These are phyloP conservation scores for Mylabris sibirica DNA, from an alignment of 2,888 invertebrate genomes.

Conservation along the genomic window DNA sequence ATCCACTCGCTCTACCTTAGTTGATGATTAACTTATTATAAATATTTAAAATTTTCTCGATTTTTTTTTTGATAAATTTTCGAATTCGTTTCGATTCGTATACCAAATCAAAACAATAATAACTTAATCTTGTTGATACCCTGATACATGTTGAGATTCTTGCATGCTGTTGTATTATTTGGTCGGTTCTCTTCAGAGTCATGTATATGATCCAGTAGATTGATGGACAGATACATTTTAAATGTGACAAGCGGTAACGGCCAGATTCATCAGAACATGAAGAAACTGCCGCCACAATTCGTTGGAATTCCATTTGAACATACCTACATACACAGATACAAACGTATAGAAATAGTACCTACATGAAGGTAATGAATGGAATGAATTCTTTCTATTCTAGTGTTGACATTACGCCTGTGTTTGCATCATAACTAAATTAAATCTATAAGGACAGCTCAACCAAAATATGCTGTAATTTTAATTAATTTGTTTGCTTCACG, in stretches of 20 bases:
- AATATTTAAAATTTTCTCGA: not conserved
- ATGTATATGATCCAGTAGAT: conserved; percentile 45
- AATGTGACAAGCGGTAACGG: conserved; percentile 48
- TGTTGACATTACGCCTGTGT: not conserved
- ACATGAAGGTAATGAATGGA: not conserved
- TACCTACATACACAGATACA: not conserved
- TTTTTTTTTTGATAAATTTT: not conserved
- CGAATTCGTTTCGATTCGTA: not conserved
- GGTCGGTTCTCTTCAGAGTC: conserved; percentile 48
- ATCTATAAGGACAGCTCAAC: too few relatives aligned
- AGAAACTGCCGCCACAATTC: conserved; percentile 33
- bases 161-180: conserved; percentile 32
- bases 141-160: conserved; percentile 16
- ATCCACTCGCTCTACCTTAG: too few relatives aligned
- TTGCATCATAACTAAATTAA: not conserved
- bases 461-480: not conserved
- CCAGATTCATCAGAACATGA: conserved; percentile 47
- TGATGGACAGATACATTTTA: conserved; percentile 54
- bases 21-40: not conserved
- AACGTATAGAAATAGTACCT: not conserved
- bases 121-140: not conserved
- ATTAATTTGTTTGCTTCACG: not conserved
- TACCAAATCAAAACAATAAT: conserved; percentile 4
- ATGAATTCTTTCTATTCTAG: not conserved
- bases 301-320: not conserved